These are phyloP conservation scores for Argyrosomus regius DNA, from an alignment of 2,797 vertebrate genomes.

Conservation along the genomic window DNA sequence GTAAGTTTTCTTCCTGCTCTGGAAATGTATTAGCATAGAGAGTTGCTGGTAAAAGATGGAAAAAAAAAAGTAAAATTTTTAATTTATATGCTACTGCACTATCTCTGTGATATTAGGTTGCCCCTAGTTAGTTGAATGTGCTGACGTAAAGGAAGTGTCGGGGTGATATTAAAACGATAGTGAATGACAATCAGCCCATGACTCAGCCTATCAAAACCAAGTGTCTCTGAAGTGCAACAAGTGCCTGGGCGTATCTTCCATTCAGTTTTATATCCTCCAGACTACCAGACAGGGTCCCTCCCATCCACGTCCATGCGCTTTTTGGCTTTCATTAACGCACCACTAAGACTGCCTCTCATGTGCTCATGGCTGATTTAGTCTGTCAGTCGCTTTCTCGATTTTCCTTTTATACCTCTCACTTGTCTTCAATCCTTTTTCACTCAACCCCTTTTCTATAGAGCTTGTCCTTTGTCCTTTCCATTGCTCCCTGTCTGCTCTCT, in stretches of 20 bases:
- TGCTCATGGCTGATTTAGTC: conserved; percentile 26
- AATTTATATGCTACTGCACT: conserved; percentile 43
- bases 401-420: conserved; percentile 54
- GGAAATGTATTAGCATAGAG: conserved; percentile 7
- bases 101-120: conserved; percentile 42
- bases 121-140: conserved; percentile 44
- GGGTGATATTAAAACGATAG: conserved; percentile 52
- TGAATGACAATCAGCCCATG: conserved; percentile 36
- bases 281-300: conserved; percentile 29
- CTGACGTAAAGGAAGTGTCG: conserved; percentile 40
- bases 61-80: conserved; percentile 19
- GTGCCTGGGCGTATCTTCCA: conserved; percentile 68
- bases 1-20: conserved; percentile 84
- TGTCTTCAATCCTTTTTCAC: conserved; percentile 60
- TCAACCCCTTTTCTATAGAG: conserved; percentile 56
- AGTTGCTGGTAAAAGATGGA: conserved; percentile 9
- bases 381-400: conserved; percentile 46
- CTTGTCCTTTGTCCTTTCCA: conserved; percentile 68
- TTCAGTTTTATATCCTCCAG: conserved; percentile 80
- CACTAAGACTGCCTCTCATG: conserved; percentile 47
- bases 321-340: conserved; percentile 66
- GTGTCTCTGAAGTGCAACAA: conserved; percentile 59
- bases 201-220: conserved; percentile 44
- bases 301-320: conserved; percentile 56
- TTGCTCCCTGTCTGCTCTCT: conserved; percentile 65